Evolutionary conservation across 2,113 vertebrate genomes (phyloP).

Genomic region (Phrynosoma platyrhinos): DNA sequence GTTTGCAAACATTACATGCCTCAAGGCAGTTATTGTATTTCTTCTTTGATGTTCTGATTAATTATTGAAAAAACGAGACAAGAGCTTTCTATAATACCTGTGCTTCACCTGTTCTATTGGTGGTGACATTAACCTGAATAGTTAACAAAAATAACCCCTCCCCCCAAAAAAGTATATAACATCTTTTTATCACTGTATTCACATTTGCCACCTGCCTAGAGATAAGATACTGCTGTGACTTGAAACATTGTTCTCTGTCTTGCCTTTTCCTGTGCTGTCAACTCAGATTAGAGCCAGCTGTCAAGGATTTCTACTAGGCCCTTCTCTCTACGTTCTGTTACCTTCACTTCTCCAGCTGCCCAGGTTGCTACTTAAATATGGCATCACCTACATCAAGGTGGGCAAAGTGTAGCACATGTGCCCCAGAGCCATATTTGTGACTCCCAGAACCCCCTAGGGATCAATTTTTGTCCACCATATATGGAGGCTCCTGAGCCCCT

Average conservation of each 20-base stretch:
- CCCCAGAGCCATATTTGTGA: background rate
- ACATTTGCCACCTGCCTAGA: background rate
- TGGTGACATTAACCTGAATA: constrained; percentile 3
- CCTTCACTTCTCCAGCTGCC: background rate
- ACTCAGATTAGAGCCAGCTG: no score
- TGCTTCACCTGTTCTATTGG: constrained; percentile 44
- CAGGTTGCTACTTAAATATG: background rate
- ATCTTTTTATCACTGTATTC: constrained; percentile 9
- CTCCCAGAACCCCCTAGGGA: no score
- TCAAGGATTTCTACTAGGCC: no score
- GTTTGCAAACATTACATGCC: constrained; percentile 65
- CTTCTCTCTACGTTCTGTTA: background rate
- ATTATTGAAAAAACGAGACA: constrained; percentile 69
- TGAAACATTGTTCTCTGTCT: background rate
- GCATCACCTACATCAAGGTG: no score
- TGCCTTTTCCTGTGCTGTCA: background rate
- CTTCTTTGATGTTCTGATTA: constrained; percentile 63
- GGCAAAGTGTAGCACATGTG: background rate
- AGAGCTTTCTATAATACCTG: constrained; percentile 52
- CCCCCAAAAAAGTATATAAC: constrained; percentile 27
- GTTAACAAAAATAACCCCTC: constrained; percentile 16
- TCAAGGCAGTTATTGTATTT: constrained; percentile 59
- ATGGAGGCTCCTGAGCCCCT: no score
- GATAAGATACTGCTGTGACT: background rate
- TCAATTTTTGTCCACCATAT: no score